A percentile compares a stretch with the other conserved stretches of the same genome.
Conservation (phyloP, 2,888 invertebrate genomes). For the Hoplodrina ambigua region DNA sequence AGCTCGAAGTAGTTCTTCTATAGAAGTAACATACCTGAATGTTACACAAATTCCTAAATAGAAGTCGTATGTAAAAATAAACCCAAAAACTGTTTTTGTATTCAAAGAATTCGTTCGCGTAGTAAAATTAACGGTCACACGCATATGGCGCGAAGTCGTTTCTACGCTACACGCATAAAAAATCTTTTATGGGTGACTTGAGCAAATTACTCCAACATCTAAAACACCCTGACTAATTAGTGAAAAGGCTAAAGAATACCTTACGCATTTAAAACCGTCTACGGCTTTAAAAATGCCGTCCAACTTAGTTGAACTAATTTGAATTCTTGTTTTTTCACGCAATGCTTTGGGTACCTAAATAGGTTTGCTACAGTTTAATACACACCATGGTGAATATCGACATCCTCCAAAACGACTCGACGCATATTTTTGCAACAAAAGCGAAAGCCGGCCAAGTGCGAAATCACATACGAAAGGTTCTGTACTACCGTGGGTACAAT, state of each 20-base stretch:
- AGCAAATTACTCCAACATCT: slow-evolving; percentile 47
- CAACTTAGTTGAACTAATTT: slow-evolving; percentile 34
- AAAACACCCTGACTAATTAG: slow-evolving; percentile 57
- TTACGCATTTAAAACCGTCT: slow-evolving; percentile 36
- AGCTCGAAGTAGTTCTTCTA: background rate
- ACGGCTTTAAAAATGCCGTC: slow-evolving; percentile 22
- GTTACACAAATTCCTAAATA: slow-evolving; percentile 4
- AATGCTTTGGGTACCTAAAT: slow-evolving; percentile 36
- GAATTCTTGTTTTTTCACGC: slow-evolving; percentile 34
- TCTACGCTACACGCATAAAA: slow-evolving; percentile 44
- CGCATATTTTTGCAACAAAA: slow-evolving; percentile 20
- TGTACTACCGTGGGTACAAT: no score
- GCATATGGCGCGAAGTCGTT: slow-evolving; percentile 53
- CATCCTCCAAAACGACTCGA: background rate
- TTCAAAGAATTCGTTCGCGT: slow-evolving; percentile 53
- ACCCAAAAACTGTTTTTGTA: slow-evolving; percentile 25
- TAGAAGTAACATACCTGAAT: slow-evolving; percentile 10
- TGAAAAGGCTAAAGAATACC: slow-evolving; percentile 48
- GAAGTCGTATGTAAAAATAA: slow-evolving; percentile 36
- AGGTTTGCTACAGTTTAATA: slow-evolving; percentile 27
- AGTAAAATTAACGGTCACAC: slow-evolving; percentile 49
- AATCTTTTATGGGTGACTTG: slow-evolving; percentile 46
- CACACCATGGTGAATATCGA: slow-evolving; percentile 19
- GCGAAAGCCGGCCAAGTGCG: background rate
- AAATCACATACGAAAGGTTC: no score